These are phyloP conservation scores for Phylloscopus whistleri DNA, from an alignment of 2,113 vertebrate genomes.

Conservation along the genomic window DNA sequence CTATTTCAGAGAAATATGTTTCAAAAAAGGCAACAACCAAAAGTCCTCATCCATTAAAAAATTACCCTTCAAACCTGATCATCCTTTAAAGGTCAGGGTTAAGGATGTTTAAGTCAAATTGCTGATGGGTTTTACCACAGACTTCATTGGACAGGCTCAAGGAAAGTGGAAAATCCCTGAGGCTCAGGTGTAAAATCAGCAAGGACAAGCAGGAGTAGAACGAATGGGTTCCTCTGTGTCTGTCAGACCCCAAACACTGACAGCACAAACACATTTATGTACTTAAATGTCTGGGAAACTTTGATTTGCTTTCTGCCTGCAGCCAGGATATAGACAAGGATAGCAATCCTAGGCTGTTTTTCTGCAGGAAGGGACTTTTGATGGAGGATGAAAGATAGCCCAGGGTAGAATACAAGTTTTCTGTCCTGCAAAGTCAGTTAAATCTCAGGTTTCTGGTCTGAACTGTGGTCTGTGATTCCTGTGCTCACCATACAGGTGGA, in stretches of 20 bases:
- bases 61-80: background rate
- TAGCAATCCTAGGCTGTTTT: background rate
- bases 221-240: background rate
- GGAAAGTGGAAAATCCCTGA: background rate
- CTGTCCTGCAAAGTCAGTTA: background rate
- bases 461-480: background rate
- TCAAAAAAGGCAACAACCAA: background rate
- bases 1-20: background rate
- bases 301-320: background rate
- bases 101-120: background rate
- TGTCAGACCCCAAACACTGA: background rate
- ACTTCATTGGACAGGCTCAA: background rate
- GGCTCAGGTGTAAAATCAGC: background rate
- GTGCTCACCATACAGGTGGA: rapidly evolving
- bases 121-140: background rate
- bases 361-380: background rate
- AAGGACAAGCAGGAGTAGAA: background rate
- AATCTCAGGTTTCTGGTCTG: background rate
- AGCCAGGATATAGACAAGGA: background rate
- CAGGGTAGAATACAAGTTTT: background rate
- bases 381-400: background rate
- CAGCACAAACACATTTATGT: background rate
- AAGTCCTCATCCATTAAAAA: background rate
- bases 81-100: background rate
- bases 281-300: background rate